Base-by-base conservation (phyloP, 2,113 vertebrate genomes). In the Theristicus caerulescens region DNA sequence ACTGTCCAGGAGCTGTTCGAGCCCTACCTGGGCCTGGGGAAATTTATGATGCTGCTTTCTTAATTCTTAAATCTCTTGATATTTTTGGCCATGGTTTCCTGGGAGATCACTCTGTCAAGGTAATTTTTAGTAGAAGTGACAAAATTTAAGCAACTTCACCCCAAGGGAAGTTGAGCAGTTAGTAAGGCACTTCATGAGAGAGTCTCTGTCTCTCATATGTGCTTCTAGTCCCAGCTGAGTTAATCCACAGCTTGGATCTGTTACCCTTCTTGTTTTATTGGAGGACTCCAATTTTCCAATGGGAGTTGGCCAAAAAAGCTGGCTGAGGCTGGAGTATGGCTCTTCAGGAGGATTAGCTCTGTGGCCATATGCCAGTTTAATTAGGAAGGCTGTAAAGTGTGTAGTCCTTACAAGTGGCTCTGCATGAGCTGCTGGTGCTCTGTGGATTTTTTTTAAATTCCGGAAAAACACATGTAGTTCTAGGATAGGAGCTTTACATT, bases 311-410 rank as follows among this genome's bases (percentile, higher is more conserved):
- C 21, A 69, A n/a, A 92, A 84, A 47, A 26, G 11, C 34, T 61
- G 31, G 5, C 36, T 72, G 61, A 61, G 27, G 16, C 31, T 91
- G n/a, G 38, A 84, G 58, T 40, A 79, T 61, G 57, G 70, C 87
- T 93, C 34, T 95, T 91, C 55, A 81, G 42, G 21, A 70, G 64
- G 67, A 90, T 92, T 92, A 92, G 27, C 19, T 76, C 32, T 57
- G 20, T 79, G 62, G 66, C 66, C 54, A 9, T 15, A 26, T 8
- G 74, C 70, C 78, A 95, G 73, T 42, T 46, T 82, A 90, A 91
- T 87, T 65, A 95, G 54, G 44, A 87, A 79, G 67, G 46, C 62
- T 90, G 27, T 47, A 82, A 88, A 65, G 7, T 40, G 27, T 78
- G 44, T 49, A 77, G 49, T 25, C 36, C 40, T 85, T 72, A 54